Evolutionary conservation across 2,888 invertebrate genomes (phyloP).

Genomic region (Portevinia maculata): DNA sequence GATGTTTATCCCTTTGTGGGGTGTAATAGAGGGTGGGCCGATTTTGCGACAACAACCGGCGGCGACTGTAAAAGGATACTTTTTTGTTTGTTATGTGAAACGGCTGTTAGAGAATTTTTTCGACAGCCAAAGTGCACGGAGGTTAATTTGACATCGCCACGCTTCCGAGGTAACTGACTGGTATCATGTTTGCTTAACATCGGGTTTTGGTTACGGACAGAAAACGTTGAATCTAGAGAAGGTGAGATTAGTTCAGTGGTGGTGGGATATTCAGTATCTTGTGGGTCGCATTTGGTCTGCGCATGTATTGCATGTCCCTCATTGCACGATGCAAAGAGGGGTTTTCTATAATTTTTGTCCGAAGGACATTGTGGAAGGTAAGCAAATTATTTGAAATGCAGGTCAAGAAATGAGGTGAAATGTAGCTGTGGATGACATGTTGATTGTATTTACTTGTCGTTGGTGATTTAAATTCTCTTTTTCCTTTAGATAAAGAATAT

Average conservation of each 20-base stretch:
- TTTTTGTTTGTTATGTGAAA: conserved; percentile 13
- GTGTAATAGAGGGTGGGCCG: neutral
- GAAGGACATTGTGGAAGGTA: conserved; percentile 62
- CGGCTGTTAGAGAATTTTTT: conserved; percentile 44
- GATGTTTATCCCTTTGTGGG: conserved; percentile 24
- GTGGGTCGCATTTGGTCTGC: conserved; percentile 38
- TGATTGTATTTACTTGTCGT: neutral
- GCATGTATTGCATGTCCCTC: conserved; percentile 29
- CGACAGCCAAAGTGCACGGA: conserved; percentile 61
- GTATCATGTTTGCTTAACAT: conserved; percentile 76
- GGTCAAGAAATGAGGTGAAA: conserved; percentile 71
- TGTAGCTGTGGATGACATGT: conserved; percentile 1
- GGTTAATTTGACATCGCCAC: conserved; percentile 80
- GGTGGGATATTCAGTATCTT: conserved; percentile 23
- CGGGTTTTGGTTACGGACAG: conserved; percentile 63
- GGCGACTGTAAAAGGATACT: conserved; percentile 15
- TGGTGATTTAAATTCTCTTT: neutral
- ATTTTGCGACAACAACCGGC: conserved; percentile 28
- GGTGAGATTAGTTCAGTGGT: conserved; percentile 50
- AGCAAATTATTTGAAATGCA: conserved; percentile 66
- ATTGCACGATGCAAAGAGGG: neutral
- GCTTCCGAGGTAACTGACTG: conserved; percentile 82
- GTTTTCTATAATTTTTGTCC: conserved; percentile 53
- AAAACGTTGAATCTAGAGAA: conserved; percentile 49
- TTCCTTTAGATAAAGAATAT: neutral